A percentile compares a stretch with the other conserved stretches of the same genome.
Conservation (phyloP, 2,888 invertebrate genomes). For the Blastobasis adustella region DNA sequence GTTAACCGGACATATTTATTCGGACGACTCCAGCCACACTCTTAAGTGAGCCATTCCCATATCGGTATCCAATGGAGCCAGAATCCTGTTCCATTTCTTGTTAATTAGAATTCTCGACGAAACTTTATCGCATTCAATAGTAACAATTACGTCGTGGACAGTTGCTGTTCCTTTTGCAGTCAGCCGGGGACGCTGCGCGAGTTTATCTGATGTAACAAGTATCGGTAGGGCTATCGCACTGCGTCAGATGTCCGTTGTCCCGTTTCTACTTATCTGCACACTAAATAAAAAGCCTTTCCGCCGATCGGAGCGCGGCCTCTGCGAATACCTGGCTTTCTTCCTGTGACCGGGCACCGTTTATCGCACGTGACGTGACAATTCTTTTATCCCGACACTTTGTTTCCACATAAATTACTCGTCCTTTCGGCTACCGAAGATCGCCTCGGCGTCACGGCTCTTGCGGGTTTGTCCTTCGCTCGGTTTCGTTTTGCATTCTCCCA, state of each 20-base stretch:
- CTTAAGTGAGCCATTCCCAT: constrained; percentile 38
- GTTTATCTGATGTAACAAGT: constrained; percentile 60
- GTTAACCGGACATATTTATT: constrained; percentile 62
- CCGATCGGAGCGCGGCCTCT: constrained; percentile 28
- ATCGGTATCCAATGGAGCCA: constrained; percentile 23
- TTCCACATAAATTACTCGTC: constrained; percentile 59
- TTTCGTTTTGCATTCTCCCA: constrained; percentile 69
- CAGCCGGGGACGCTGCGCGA: constrained; percentile 28
- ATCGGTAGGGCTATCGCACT: constrained; percentile 41
- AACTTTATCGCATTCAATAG: constrained; percentile 51
- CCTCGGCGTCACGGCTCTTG: constrained; percentile 41
- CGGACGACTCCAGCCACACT: constrained; percentile 35
- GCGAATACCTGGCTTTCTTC: constrained; percentile 32
- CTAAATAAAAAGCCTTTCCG: constrained; percentile 47
- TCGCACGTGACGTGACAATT: constrained; percentile 59
- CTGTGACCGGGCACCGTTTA: constrained; percentile 38
- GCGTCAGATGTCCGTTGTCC: constrained; percentile 42
- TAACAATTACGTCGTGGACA: constrained; percentile 49
- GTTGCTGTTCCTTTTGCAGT: constrained; percentile 45
- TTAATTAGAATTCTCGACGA: constrained; percentile 52
- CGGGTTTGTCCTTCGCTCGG: constrained; percentile 46
- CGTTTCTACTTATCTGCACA: constrained; percentile 39
- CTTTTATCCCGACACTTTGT: constrained; percentile 58
- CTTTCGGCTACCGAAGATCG: constrained; percentile 48
- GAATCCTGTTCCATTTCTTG: constrained; percentile 45